Base-by-base conservation (phyloP, 2,888 invertebrate species). In the Tineola bisselliella region DNA sequence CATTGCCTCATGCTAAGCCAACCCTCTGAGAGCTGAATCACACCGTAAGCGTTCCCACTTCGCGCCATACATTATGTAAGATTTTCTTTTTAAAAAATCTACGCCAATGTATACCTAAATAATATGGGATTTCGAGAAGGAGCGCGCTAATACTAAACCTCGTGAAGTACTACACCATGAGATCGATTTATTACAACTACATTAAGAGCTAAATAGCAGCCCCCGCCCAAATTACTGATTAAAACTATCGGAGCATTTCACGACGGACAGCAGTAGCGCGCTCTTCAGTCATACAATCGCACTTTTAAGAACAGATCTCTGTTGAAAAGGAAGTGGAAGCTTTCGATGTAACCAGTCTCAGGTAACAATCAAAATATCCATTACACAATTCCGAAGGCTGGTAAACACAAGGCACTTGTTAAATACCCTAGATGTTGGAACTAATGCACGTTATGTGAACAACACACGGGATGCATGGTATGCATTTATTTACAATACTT, bases 1-100 rank as follows among this genome's bases (percentile, higher is more conserved):
- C 60, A 64, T 61, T 66, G 66, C 65, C 66, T 64, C 64, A 65
- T 64, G 64, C 63, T 66, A 64, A 67, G 66, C 68, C 67, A 66
- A 66, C 66, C 63, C 61, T 61, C 30, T 52, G 25, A 25, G 25
- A 25, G 6, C 25, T 15, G 44, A 25, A 4, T 25, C 6, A 25
- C 6, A 25, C 25, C 25, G 6, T 25, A 25, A 25, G 2, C 4
- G 25, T 25, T 25, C 2, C 6, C 6, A 25, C 6, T 25, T 25
- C 25, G 25, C 25, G 6, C 2, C 2, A 6, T 25, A 25, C 25
- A 25, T 25, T 25, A 25, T 25, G 25, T 25, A 25, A 25, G 25
- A 25, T 25, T 25, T 25, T 25, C 25, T 25, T n/a, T n/a, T 4
- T 25, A 25, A 25, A 25, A 25, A 25, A 25, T 25, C 25, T 25